These are phyloP conservation scores for Thymelicus sylvestris DNA, from an alignment of 2,888 invertebrate species.

Conservation along the genomic window DNA sequence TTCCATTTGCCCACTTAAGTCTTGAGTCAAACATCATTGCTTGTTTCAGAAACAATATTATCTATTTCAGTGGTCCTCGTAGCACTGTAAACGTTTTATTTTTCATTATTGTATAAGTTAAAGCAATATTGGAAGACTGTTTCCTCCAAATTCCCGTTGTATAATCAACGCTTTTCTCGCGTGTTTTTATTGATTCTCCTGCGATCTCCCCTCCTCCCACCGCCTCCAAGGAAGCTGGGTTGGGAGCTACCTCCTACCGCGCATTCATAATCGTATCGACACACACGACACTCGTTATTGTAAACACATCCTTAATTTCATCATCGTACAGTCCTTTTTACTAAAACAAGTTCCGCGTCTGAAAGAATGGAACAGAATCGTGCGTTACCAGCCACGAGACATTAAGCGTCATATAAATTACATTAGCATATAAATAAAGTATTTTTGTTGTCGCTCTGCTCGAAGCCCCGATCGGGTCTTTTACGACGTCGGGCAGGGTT, in stretches of 20 bases:
- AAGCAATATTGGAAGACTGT: slow-evolving; percentile 71
- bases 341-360: slow-evolving; percentile 45
- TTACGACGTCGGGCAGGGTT: slow-evolving; percentile 77
- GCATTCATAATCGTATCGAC: slow-evolving; percentile 84
- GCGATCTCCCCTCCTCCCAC: slow-evolving; percentile 59
- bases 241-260: slow-evolving; percentile 82
- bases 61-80: slow-evolving; percentile 5
- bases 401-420: slow-evolving; percentile 85
- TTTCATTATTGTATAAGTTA: slow-evolving; percentile 52
- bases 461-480: slow-evolving; percentile 72
- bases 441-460: slow-evolving; percentile 79
- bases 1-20: background rate
- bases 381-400: slow-evolving; percentile 83
- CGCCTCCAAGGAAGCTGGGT: slow-evolving; percentile 72
- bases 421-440: slow-evolving; percentile 85
- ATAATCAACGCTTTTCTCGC: slow-evolving; percentile 84
- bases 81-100: slow-evolving; percentile 50
- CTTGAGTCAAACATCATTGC: slow-evolving; percentile 1
- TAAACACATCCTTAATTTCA: slow-evolving; percentile 65
- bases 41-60: slow-evolving; percentile 16
- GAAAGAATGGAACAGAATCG: slow-evolving; percentile 80
- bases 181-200: slow-evolving; percentile 84
- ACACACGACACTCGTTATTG: slow-evolving; percentile 63
- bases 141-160: slow-evolving; percentile 77
- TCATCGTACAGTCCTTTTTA: slow-evolving; percentile 59